Base-by-base conservation (phyloP, 2,888 invertebrate species). In the Andrena trimmerana region DNA sequence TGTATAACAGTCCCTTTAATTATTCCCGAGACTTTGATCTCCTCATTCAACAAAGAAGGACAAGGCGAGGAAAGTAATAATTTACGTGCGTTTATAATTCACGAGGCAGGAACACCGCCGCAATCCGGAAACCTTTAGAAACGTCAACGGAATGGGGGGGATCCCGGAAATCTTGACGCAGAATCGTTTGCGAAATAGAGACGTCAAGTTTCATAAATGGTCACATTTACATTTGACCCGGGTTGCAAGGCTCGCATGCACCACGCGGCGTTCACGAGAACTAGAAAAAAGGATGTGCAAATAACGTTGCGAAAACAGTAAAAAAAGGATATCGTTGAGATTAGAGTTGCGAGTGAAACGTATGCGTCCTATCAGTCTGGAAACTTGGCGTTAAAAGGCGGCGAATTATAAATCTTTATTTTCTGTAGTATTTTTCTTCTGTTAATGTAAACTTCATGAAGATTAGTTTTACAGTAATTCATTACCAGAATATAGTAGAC, bases 171-270 rank as follows among this genome's bases (percentile, higher is more conserved):
- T 85, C 78, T 82, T 81, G 73, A 82, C 85, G 75, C 65, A 68
- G 62, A 76, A 74, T 57, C 62, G 78, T 62, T 54, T 81, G 82
- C 82, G 78, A 86, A 85, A 85, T 85, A 73, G 85, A 85, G 82
- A 77, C 75, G 80, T 86, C 86, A 86, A 57, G 63, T 83, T 83
- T 83, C 86, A 82, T 80, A 86, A 86, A 86, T 86, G 83, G 83
- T 77, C 57, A 79, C 77, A 83, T 86, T 86, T 86, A 83, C 83
- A 80, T 86, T 36, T 80, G 83, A 86, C 86, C 83, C 80, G 76
- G 77, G 67, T 86, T 60, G 62, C 50, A 52, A 20, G n/a, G 24
- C 71, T 67, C 71, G 66, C 70, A 54, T 62, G 27, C 75, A 54
- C 27, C 65, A 10, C 48, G 29, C 48, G 36, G 42, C 52, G 36